Evolutionary conservation across 2,888 invertebrate species (phyloP).

Genomic region (Eutolmus rufibarbis): DNA sequence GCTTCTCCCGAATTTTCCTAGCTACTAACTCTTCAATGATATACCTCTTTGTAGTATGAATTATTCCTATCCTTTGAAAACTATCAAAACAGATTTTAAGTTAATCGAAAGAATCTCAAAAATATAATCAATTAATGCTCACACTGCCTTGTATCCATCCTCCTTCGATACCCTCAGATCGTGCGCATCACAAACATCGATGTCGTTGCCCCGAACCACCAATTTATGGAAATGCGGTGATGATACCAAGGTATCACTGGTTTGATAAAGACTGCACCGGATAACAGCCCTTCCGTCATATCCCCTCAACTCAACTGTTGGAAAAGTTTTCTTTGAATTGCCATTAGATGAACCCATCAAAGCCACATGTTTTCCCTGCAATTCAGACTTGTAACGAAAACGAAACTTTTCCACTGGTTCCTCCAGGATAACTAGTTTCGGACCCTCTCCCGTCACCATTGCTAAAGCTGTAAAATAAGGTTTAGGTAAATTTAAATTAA

Average conservation of each 20-base stretch:
- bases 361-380: conserved; percentile 86
- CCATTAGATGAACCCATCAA: conserved; percentile 71
- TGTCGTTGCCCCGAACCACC: conserved; percentile 69
- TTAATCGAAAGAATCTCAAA: too few species aligned
- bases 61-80: conserved; percentile 85
- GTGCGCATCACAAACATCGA: too few species aligned
- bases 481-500: too few species aligned
- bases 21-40: conserved; percentile 71
- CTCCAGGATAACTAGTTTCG: too few species aligned
- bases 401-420: conserved; percentile 81
- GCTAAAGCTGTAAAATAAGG: too few species aligned
- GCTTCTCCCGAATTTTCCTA: conserved; percentile 66
- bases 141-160: too few species aligned
- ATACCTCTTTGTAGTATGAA: conserved; percentile 83
- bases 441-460: too few species aligned
- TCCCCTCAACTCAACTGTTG: conserved; percentile 76
- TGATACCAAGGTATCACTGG: conserved; percentile 62
- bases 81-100: conserved; percentile 63
- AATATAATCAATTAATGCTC: too few species aligned
- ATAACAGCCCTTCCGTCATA: conserved; percentile 70
- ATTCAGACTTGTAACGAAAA: conserved; percentile 85
- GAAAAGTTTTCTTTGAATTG: conserved; percentile 72
- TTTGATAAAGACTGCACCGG: conserved; percentile 75
- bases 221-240: conserved; percentile 76
- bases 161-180: too few species aligned